phyloP scores from a whole-genome alignment of 1,140 invertebrate genomes.

The Neoseiulus cucumeris region DNA sequence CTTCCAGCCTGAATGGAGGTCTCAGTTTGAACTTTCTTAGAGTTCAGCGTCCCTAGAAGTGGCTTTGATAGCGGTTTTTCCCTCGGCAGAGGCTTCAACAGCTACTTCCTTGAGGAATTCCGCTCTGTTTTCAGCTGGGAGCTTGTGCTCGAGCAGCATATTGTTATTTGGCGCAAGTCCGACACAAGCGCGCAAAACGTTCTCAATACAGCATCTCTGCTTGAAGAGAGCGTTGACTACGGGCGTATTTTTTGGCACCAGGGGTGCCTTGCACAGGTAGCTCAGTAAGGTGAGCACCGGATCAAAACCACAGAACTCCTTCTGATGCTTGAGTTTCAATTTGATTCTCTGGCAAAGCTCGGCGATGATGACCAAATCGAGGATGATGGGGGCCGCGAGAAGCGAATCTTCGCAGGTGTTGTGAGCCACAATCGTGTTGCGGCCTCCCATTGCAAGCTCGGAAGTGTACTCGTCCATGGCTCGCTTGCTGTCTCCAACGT shows the following conservation, averaged over 20 bases:
- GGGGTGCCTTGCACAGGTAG: slow-evolving; percentile 62
- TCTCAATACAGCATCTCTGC: slow-evolving; percentile 69
- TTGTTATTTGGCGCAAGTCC: slow-evolving; percentile 56
- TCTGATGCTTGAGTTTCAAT: slow-evolving; percentile 30
- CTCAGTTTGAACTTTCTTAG: no score
- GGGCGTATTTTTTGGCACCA: slow-evolving; percentile 42
- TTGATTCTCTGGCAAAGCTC: slow-evolving; percentile 64
- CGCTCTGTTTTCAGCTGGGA: background rate
- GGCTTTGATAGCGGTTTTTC: background rate
- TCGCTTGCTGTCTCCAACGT: slow-evolving; percentile 82
- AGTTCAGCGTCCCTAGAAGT: background rate
- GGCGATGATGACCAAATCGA: slow-evolving; percentile 68
- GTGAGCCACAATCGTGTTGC: slow-evolving; percentile 81
- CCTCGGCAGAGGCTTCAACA: background rate
- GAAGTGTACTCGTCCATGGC: slow-evolving; percentile 94
- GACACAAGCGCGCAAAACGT: slow-evolving; percentile 63
- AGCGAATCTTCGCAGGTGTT: slow-evolving; percentile 95
- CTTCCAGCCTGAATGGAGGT: no score
- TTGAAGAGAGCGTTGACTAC: slow-evolving; percentile 72
- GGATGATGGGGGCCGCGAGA: slow-evolving; percentile 69
- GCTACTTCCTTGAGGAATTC: background rate
- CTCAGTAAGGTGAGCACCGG: slow-evolving; percentile 60
- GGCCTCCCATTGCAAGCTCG: slow-evolving; percentile 80
- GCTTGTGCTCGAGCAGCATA: slow-evolving; percentile 44
- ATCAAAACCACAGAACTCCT: slow-evolving; percentile 43